phyloP scores from a whole-genome alignment of 2,888 invertebrate species.

The Rhyacophila evoluta region DNA sequence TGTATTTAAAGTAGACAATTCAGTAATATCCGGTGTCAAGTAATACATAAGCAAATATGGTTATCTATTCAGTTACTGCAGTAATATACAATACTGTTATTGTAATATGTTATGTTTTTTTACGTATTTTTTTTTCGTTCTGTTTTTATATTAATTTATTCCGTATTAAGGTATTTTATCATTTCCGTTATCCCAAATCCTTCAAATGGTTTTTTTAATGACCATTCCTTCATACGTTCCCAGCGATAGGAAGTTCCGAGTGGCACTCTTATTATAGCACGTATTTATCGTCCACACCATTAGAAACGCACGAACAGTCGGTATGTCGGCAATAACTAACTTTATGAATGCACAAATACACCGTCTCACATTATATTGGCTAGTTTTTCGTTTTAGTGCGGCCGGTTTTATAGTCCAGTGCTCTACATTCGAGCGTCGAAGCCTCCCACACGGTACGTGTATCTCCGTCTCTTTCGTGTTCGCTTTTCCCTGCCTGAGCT shows the following conservation, averaged over 20 bases:
- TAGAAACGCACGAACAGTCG: constrained; percentile 9
- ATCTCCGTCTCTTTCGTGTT: constrained; percentile 1
- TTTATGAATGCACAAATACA: constrained; percentile 24
- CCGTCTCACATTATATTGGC: constrained; percentile 22
- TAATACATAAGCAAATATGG: too few relatives aligned
- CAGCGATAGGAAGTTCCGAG: neutral
- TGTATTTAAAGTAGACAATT: too few relatives aligned
- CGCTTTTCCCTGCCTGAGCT: neutral
- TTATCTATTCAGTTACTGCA: too few relatives aligned
- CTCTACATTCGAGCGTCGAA: constrained; percentile 24
- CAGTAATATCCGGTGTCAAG: too few relatives aligned
- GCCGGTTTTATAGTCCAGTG: constrained; percentile 17
- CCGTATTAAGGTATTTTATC: neutral
- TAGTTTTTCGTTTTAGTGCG: constrained; percentile 24
- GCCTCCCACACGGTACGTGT: neutral
- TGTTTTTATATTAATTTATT: too few relatives aligned
- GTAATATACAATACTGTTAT: too few relatives aligned
- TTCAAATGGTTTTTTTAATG: neutral
- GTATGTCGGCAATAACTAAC: constrained; percentile 12
- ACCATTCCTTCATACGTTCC: neutral
- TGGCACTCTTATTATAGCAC: neutral
- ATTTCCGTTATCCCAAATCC: neutral
- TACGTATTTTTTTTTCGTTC: too few relatives aligned
- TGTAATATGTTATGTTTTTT: too few relatives aligned
- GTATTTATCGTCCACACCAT: constrained; percentile 14